A percentile compares a stretch with the other conserved stretches of the same genome.
These are phyloP conservation scores for Pseudotriccus pelzelni DNA, from an alignment of 2,797 vertebrate genomes.

Conservation along the genomic window DNA sequence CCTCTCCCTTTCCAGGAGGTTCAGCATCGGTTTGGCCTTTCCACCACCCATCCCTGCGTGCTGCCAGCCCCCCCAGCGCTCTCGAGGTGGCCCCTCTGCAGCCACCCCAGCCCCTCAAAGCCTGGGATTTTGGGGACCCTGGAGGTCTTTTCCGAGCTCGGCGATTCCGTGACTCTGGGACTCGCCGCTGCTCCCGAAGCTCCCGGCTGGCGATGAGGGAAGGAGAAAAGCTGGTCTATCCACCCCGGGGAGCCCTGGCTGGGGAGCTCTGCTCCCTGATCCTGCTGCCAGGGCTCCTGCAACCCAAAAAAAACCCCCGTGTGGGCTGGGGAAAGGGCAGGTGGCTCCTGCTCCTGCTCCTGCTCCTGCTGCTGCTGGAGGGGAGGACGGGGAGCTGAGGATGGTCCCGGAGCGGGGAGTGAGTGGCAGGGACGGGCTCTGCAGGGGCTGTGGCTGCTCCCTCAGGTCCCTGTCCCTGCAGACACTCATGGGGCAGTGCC, in stretches of 20 bases:
- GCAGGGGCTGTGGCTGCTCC: background rate
- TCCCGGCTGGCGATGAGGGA: background rate
- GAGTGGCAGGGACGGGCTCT: background rate
- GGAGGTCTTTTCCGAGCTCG: background rate
- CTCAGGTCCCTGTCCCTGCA: background rate
- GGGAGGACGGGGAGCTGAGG: no score
- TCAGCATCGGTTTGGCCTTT: background rate
- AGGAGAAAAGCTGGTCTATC: background rate
- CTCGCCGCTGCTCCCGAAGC: background rate
- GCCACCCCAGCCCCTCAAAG: background rate
- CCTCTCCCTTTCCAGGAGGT: background rate
- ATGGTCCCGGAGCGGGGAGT: background rate
- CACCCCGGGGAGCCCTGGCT: background rate
- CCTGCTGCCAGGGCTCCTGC: background rate
- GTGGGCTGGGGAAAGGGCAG: background rate
- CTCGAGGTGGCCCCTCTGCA: background rate
- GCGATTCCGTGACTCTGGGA: accelerated
- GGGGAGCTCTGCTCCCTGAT: background rate
- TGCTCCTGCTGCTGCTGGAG: background rate
- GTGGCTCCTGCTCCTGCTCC: background rate
- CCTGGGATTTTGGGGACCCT: accelerated
- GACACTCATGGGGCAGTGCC: accelerated
- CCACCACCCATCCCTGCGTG: background rate
- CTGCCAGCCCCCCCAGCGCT: background rate
- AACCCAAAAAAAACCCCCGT: background rate